Conservation (phyloP, 2,797 vertebrate species). For the Aldrovandia affinis region DNA sequence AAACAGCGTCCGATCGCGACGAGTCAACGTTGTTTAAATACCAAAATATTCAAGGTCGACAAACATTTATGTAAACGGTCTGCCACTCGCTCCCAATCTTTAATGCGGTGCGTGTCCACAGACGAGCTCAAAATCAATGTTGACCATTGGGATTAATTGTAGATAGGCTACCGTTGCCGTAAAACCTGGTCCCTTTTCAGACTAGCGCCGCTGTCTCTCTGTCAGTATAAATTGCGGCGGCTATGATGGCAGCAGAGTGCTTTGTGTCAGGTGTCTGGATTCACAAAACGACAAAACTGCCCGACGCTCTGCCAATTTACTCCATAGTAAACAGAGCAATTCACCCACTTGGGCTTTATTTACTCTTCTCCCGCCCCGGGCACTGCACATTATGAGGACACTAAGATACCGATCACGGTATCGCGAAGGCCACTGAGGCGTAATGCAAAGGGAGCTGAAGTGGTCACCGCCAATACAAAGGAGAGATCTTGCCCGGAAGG, state of each 20-base stretch:
- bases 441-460: neutral
- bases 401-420: neutral
- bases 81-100: conserved; percentile 33
- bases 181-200: conserved; percentile 31
- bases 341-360: neutral
- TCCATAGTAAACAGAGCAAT: conserved; percentile 7
- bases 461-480: neutral
- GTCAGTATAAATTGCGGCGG: neutral
- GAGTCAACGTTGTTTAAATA: conserved; percentile 43
- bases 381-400: neutral
- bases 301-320: neutral
- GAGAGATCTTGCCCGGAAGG: conserved; percentile 7
- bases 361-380: neutral
- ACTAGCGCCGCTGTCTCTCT: neutral
- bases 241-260: neutral
- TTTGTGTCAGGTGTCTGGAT: neutral
- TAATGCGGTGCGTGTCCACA: conserved; percentile 54
- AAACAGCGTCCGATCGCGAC: conserved; percentile 17
- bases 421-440: neutral
- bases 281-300: neutral
- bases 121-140: conserved; percentile 42
- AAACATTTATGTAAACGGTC: conserved; percentile 41
- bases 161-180: conserved; percentile 44
- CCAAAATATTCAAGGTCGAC: conserved; percentile 19
- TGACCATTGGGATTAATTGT: conserved; percentile 54